Conservation (phyloP, 1,140 invertebrate genomes). For the Drosophila navojoa region DNA sequence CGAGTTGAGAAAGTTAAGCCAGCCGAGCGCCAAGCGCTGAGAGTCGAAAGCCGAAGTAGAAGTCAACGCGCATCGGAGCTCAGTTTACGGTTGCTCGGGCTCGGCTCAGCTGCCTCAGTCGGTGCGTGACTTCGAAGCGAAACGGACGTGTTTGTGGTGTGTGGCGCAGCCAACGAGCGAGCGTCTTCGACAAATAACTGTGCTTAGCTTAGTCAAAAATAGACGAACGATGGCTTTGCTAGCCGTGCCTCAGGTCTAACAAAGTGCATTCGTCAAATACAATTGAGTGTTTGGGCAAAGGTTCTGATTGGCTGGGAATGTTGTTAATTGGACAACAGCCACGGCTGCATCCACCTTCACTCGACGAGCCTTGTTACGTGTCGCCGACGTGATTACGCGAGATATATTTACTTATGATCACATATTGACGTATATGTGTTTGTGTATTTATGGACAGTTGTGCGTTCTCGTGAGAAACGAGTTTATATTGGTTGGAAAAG, state of each 20-base stretch:
- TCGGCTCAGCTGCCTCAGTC: conserved; percentile 46
- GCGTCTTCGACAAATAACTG: conserved; percentile 1
- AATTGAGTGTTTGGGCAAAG: not conserved
- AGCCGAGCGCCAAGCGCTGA: conserved; percentile 12
- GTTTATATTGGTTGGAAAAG: conserved; percentile 76
- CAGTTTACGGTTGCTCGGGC: conserved; percentile 29
- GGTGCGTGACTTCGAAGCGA: conserved; percentile 58
- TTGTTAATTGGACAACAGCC: not conserved
- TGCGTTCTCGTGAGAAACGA: conserved; percentile 72
- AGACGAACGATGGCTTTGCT: conserved; percentile 64
- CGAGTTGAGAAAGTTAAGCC: conserved; percentile 18
- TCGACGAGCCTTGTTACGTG: conserved; percentile 53
- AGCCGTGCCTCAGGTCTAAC: conserved; percentile 63
- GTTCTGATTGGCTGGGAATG: not conserved
- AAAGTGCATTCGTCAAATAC: conserved; percentile 57
- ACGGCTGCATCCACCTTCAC: conserved; percentile 6
- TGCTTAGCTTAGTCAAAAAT: not conserved
- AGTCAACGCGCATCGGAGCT: conserved; percentile 38
- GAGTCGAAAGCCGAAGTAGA: conserved; percentile 23
- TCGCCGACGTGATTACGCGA: conserved; percentile 71
- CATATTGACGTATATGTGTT: not conserved
- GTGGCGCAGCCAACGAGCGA: not conserved
- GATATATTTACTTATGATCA: conserved; percentile 13
- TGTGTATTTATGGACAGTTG: conserved; percentile 24
- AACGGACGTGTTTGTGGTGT: conserved; percentile 40